phyloP scores from a whole-genome alignment of 2,888 invertebrate species.

The Yponomeuta sedellus region DNA sequence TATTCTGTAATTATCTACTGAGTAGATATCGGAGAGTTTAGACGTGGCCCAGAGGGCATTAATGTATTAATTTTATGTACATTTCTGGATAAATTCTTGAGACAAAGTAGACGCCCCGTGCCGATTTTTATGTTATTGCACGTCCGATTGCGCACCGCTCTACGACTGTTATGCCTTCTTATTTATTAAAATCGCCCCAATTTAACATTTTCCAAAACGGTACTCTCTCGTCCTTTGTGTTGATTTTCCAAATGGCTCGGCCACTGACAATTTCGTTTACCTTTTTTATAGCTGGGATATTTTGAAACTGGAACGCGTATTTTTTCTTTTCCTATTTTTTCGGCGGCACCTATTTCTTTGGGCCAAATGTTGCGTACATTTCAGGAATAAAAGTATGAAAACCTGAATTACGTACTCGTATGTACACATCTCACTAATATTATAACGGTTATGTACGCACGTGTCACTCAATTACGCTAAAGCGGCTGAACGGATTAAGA shows the following conservation, averaged over 20 bases:
- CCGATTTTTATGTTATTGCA: slow-evolving; percentile 1
- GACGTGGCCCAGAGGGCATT: too few species aligned
- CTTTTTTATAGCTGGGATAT: background rate
- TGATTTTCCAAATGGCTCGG: background rate
- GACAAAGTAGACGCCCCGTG: background rate
- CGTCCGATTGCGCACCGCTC: background rate
- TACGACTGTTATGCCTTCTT: background rate
- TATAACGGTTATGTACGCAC: too few species aligned
- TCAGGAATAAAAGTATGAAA: too few species aligned
- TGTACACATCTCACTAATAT: too few species aligned
- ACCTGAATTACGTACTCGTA: background rate
- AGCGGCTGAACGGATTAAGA: too few species aligned
- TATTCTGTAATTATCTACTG: too few species aligned
- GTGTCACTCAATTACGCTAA: too few species aligned
- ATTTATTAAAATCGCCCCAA: background rate
- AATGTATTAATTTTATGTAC: too few species aligned
- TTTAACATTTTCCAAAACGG: background rate
- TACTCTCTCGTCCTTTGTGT: background rate
- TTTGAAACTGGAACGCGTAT: background rate
- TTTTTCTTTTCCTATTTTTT: background rate
- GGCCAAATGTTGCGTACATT: too few species aligned
- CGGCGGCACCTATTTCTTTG: background rate
- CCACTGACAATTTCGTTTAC: background rate
- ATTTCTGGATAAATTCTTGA: too few species aligned
- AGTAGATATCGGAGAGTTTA: too few species aligned